Percentiles rank a stretch among this genome's conserved stretches.
phyloP scores from a whole-genome alignment of 2,113 vertebrate genomes.

The Vulpes ferrilata region DNA sequence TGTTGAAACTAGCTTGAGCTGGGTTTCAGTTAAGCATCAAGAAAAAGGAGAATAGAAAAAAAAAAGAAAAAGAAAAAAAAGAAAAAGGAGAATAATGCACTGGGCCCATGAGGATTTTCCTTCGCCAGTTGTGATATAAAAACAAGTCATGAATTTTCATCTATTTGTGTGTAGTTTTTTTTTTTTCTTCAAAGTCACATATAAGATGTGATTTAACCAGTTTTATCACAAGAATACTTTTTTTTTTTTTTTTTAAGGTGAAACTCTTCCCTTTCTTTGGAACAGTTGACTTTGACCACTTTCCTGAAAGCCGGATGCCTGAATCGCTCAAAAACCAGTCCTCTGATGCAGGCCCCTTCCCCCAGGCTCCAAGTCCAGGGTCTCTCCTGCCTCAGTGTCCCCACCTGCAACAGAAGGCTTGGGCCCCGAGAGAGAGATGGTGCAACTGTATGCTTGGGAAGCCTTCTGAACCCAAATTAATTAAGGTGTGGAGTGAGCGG shows the following conservation, averaged over 20 bases:
- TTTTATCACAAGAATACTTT: constrained; percentile 44
- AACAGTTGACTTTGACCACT: neutral
- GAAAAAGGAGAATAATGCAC: neutral
- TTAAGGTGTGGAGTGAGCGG: constrained; percentile 43
- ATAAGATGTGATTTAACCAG: constrained; percentile 51
- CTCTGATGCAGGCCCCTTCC: neutral
- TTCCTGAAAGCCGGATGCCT: constrained; percentile 5
- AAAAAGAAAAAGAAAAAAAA: too few species aligned
- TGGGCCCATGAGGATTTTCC: neutral
- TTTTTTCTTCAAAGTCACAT: neutral
- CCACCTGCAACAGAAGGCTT: neutral
- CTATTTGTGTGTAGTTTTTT: neutral
- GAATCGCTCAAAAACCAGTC: neutral
- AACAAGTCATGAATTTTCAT: neutral
- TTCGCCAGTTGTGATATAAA: neutral
- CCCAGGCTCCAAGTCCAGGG: neutral
- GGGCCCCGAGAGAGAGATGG: neutral
- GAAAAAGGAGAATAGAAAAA: neutral
- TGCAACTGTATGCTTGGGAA: constrained; percentile 20
- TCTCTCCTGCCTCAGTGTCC: constrained; percentile 48
- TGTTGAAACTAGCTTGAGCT: neutral
- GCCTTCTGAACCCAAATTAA: constrained; percentile 53
- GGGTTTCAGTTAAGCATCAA: neutral
- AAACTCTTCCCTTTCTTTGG: constrained; percentile 12
- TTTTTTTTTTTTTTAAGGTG: constrained; percentile 15